Evolutionary conservation across 1,140 invertebrate genomes (phyloP).

Genomic region (Samia ricini): DNA sequence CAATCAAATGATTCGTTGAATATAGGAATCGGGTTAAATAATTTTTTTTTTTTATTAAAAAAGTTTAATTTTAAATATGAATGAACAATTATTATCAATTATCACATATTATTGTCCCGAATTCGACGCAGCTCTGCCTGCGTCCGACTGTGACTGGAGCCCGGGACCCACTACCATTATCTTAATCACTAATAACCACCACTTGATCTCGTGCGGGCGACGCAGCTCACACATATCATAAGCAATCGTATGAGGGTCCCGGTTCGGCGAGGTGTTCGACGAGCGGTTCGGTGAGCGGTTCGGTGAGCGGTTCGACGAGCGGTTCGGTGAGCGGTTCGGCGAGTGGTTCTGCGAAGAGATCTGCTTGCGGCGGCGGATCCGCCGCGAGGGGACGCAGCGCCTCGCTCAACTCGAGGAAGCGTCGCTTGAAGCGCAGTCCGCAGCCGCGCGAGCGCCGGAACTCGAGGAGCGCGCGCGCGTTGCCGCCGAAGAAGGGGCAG

Average conservation of each 20-base stretch:
- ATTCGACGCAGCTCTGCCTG: too few relatives aligned
- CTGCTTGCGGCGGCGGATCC: constrained; percentile 8
- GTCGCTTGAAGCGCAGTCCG: constrained; percentile 95
- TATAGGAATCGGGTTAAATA: too few relatives aligned
- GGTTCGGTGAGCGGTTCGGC: neutral
- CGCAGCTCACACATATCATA: neutral
- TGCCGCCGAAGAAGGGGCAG: constrained; percentile 19
- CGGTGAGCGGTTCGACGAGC: neutral
- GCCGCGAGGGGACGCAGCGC: constrained; percentile 25
- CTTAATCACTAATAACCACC: too few relatives aligned
- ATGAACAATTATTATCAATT: too few relatives aligned
- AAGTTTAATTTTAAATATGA: too few relatives aligned
- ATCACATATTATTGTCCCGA: too few relatives aligned
- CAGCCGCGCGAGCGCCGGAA: constrained; percentile 97
- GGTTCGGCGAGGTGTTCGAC: neutral
- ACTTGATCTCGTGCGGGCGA: too few relatives aligned
- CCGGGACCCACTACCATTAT: too few relatives aligned
- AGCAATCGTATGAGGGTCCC: neutral
- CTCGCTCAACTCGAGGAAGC: constrained; percentile 86
- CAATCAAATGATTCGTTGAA: too few relatives aligned
- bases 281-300: constrained; percentile 1
- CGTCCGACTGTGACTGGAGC: too few relatives aligned
- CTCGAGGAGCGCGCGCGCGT: constrained; percentile 82
- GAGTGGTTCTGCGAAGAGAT: constrained; percentile 12
- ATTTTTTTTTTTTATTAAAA: too few relatives aligned